Percentiles rank a stretch among this genome's conserved stretches.
Evolutionary conservation across 2,797 vertebrate species (phyloP).

Genomic region (Pelodytes ibericus): DNA sequence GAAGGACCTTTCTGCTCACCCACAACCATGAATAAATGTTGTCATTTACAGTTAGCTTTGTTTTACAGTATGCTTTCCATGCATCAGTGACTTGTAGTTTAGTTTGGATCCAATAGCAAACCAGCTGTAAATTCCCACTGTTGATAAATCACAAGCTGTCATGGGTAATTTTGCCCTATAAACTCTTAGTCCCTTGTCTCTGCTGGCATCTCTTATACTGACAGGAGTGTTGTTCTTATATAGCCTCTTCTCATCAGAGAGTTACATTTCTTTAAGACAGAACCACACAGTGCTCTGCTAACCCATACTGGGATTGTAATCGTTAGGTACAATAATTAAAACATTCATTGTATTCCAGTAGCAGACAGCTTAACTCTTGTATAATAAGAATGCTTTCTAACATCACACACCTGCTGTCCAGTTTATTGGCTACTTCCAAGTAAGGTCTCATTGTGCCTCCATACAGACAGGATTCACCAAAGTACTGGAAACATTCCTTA

Average conservation of each 20-base stretch:
- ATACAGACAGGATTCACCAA: too few species aligned
- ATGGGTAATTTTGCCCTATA: slow-evolving; percentile 32
- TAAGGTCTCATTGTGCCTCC: too few species aligned
- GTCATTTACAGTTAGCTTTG: slow-evolving; percentile 36
- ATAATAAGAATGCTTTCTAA: too few species aligned
- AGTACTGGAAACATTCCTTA: too few species aligned
- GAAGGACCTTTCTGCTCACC: slow-evolving; percentile 43
- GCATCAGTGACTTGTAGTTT: slow-evolving; percentile 36
- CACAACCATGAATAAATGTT: slow-evolving; percentile 46
- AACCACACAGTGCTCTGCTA: too few species aligned
- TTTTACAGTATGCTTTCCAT: slow-evolving; percentile 43
- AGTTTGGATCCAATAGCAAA: slow-evolving; percentile 19
- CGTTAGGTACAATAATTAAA: too few species aligned
- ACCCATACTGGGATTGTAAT: too few species aligned
- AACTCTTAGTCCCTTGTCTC: slow-evolving; percentile 28
- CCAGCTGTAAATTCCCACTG: slow-evolving; percentile 26
- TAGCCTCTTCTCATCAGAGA: slow-evolving; percentile 34
- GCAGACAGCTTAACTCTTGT: too few species aligned
- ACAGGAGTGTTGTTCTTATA: slow-evolving; percentile 47
- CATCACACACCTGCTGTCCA: too few species aligned
- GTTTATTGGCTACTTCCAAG: too few species aligned
- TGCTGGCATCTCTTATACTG: slow-evolving; percentile 23
- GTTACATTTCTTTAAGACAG: not conserved
- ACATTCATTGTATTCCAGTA: too few species aligned
- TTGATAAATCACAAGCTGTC: slow-evolving; percentile 35